Evolutionary conservation across 2,888 invertebrate genomes (phyloP).

Genomic region (Drosophila cognata): DNA sequence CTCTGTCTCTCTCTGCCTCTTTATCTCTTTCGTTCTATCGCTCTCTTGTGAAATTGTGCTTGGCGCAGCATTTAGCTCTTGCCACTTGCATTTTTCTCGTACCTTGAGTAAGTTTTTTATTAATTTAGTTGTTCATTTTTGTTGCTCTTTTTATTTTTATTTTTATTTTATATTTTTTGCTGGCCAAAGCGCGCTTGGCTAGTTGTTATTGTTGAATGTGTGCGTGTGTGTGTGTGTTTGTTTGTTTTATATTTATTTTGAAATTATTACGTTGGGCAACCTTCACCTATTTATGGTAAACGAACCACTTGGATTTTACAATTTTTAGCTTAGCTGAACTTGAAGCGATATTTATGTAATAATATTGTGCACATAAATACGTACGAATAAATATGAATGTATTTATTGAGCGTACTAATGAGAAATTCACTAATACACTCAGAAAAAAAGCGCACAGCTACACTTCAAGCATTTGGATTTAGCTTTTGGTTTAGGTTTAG

Average conservation of each 20-base stretch:
- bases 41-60: conserved; percentile 51
- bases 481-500: background rate
- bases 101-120: conserved; percentile 67
- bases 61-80: conserved; percentile 61
- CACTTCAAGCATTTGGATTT: background rate
- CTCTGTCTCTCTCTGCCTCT: conserved; percentile 4
- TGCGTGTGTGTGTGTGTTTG: background rate
- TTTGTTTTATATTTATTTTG: conserved; percentile 46
- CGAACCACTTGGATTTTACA: conserved; percentile 22
- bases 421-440: background rate
- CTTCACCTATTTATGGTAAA: conserved; percentile 65
- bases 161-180: conserved; percentile 9
- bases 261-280: conserved; percentile 69
- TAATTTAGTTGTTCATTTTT: conserved; percentile 33
- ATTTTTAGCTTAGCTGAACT: conserved; percentile 6
- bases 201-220: conserved; percentile 26
- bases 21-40: conserved; percentile 1
- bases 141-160: conserved; percentile 16
- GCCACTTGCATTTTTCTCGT: conserved; percentile 63
- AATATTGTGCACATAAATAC: background rate
- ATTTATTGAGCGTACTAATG: background rate
- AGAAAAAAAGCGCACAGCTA: background rate
- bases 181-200: conserved; percentile 26
- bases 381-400: background rate
- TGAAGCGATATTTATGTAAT: conserved; percentile 5